Percentiles rank a stretch among this genome's conserved stretches.
Conservation (phyloP, 2,888 invertebrate species). For the Chrysodeixis includens region DNA sequence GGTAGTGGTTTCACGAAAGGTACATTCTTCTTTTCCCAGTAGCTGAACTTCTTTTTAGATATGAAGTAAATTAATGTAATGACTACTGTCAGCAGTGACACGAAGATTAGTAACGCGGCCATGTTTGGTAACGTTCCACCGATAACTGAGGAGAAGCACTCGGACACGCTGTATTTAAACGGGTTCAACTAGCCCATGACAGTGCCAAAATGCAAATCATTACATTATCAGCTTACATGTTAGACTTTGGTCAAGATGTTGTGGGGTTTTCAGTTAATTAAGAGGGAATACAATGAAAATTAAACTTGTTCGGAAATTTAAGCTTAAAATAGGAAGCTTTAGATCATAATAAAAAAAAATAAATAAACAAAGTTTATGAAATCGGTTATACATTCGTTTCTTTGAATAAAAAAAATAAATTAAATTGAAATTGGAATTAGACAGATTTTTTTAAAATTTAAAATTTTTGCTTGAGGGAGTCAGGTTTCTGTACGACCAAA, state of each 20-base stretch:
- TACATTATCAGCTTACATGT: neutral
- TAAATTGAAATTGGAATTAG: too few relatives aligned
- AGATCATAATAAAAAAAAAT: too few relatives aligned
- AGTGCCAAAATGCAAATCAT: neutral
- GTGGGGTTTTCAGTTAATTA: too few relatives aligned
- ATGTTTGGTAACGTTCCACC: slow-evolving; percentile 15
- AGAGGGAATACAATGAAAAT: too few relatives aligned
- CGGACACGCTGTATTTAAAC: neutral
- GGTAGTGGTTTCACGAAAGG: slow-evolving; percentile 60
- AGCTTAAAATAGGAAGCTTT: too few relatives aligned
- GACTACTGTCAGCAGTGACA: slow-evolving; percentile 19
- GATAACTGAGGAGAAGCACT: slow-evolving; percentile 8
- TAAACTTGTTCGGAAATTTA: too few relatives aligned
- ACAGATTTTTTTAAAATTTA: too few relatives aligned
- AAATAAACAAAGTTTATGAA: too few relatives aligned
- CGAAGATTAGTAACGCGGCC: slow-evolving; percentile 36
- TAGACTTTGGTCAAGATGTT: neutral
- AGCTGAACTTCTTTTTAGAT: slow-evolving; percentile 53
- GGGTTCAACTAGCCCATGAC: slow-evolving; percentile 48
- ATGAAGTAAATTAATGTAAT: slow-evolving; percentile 35
- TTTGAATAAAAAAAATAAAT: too few relatives aligned
- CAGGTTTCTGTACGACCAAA: too few relatives aligned
- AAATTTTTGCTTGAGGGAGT: too few relatives aligned
- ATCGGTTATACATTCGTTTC: too few relatives aligned
- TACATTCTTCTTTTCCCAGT: slow-evolving; percentile 69